These are phyloP conservation scores for Clarias pachynema DNA, from an alignment of 2,797 vertebrate species.

Conservation along the genomic window DNA sequence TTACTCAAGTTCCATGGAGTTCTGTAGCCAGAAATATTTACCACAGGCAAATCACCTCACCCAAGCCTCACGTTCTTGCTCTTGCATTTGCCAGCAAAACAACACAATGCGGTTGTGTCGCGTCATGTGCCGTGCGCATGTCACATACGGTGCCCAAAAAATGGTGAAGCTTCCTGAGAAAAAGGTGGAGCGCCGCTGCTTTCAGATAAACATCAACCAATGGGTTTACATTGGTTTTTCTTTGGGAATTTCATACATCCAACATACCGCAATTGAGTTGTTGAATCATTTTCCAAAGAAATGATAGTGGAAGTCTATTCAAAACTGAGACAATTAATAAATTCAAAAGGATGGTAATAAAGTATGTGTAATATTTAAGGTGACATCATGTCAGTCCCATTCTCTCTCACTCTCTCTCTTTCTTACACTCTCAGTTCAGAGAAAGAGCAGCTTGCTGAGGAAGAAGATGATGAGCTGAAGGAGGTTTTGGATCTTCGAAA, in stretches of 20 bases:
- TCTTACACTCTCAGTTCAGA: slow-evolving; percentile 74
- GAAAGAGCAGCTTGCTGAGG: slow-evolving; percentile 86
- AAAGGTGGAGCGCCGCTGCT: not conserved
- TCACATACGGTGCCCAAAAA: not conserved
- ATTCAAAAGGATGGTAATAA: not conserved
- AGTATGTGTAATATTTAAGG: not conserved
- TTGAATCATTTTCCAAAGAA: slow-evolving; percentile 22
- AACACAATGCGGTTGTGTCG: not conserved
- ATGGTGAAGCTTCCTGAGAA: not conserved
- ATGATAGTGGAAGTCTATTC: too few species aligned
- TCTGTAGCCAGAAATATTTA: not conserved
- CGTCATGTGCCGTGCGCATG: not conserved
- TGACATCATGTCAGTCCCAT: not conserved
- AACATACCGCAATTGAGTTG: not conserved
- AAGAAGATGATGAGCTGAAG: slow-evolving; percentile 91
- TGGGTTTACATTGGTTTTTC: not conserved
- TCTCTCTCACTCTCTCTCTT: not conserved
- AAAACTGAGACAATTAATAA: not conserved
- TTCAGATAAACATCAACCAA: not conserved
- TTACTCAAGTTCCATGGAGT: slow-evolving; percentile 22
- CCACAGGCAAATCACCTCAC: not conserved
- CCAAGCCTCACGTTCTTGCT: not conserved
- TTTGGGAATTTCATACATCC: too few species aligned
- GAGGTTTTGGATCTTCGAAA: slow-evolving; percentile 95
- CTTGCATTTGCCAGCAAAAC: not conserved